Evolutionary conservation across 2,113 vertebrate genomes (phyloP), one percentile per base, ranked within the genome.

Genomic region (Lipotes vexillifer): DNA sequence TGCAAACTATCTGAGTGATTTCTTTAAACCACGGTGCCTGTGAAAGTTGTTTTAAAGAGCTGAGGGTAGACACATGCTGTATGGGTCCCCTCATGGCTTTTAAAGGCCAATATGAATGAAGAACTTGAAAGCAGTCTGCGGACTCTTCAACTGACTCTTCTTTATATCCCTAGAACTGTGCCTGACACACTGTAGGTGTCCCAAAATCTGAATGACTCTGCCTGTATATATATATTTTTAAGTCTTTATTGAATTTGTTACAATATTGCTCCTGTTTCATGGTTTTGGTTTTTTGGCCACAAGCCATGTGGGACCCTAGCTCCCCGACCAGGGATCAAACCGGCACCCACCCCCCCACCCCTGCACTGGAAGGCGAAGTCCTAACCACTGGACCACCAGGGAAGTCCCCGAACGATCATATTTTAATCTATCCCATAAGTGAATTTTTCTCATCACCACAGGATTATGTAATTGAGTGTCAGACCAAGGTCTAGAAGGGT

Each of bases 361-460:
- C 15, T 17, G 1, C 49, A 52, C 17, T 52, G 49, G 49, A 52
- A 52, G 49, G 49, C 5, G 1, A 52, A 52, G 49, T 52, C 49
- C 49, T 52, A 52, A 52, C 49, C 49, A 52, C 49, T 52, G 49
- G 49, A 52, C 49, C 49, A 52, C 5, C 15, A 52, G 49, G 49
- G 49, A 17, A 52, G 49, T 52, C 49, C 49, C 49, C 25, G 7
- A 23, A 55, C 0, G n/a, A 33, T 65, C 66, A 29, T 33, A n/a
- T 61, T 85, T 78, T 84, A 72, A 49, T 84, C 27, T 59, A 78
- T 6, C 27, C 74, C 36, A 33, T 18, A 36, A 41, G 13, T 81
- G 83, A 66, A 89, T 90, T 95, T 46, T n/a, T 75, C n/a, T 85
- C 83, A 71, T 74, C 31, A 87, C 36, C 5, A 44, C 20, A 84